Evolutionary conservation across 2,113 vertebrate species (phyloP).

Genomic region (Sturnus vulgaris): DNA sequence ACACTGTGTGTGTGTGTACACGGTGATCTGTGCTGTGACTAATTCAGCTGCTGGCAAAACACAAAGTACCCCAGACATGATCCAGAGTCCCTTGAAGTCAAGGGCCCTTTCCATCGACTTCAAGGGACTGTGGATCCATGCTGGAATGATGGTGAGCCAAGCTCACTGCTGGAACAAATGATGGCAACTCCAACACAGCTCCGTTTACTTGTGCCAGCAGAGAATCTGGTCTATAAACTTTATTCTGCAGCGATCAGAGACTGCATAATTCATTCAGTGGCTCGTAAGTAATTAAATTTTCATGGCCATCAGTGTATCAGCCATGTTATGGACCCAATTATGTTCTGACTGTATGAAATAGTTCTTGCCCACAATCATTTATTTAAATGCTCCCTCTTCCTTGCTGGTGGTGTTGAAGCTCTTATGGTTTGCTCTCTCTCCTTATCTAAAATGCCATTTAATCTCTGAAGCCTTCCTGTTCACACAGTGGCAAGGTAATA

Average conservation of each 20-base stretch:
- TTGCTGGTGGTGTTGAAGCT: neutral
- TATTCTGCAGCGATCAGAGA: neutral
- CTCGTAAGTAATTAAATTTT: constrained; percentile 23
- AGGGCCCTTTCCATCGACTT: neutral
- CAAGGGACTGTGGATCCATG: neutral
- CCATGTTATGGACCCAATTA: neutral
- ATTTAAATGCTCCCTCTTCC: neutral
- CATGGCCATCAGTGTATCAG: neutral
- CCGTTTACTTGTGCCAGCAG: neutral
- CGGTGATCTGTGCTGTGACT: neutral
- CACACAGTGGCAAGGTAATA: constrained; percentile 1
- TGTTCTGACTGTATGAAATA: neutral
- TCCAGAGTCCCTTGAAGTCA: neutral
- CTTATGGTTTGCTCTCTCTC: neutral
- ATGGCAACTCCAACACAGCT: neutral
- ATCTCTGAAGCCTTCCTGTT: constrained; percentile 1
- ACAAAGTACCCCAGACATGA: neutral
- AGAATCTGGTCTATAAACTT: constrained; percentile 4
- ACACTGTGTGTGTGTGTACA: too few species aligned
- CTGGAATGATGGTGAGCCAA: neutral
- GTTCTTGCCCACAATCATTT: neutral
- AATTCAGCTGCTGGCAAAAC: neutral
- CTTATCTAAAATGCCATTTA: constrained; percentile 6
- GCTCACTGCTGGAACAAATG: neutral
- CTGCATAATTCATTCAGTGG: neutral